These are phyloP conservation scores for Drosophila paucipuncta DNA, from an alignment of 2,888 invertebrate genomes.

Conservation along the genomic window DNA sequence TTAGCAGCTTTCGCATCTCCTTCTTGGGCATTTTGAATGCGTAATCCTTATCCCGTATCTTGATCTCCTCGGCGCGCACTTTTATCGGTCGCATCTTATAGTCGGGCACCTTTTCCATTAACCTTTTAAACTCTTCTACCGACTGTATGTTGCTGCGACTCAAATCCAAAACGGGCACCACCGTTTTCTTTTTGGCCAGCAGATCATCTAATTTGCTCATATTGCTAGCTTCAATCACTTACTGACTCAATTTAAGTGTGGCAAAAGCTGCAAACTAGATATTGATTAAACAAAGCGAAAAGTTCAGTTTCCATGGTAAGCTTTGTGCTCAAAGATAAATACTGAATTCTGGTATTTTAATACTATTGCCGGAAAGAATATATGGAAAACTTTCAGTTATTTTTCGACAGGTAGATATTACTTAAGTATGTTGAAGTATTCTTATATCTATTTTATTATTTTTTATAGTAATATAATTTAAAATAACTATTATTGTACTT, in stretches of 20 bases:
- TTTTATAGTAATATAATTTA: background rate
- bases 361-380: background rate
- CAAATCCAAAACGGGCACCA: constrained; percentile 93
- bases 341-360: constrained; percentile 15
- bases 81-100: constrained; percentile 95
- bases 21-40: constrained; percentile 91
- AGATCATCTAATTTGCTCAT: constrained; percentile 92
- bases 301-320: constrained; percentile 28
- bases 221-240: background rate
- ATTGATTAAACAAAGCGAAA: constrained; percentile 47
- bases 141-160: constrained; percentile 92
- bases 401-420: background rate
- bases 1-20: constrained; percentile 87
- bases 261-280: background rate
- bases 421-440: background rate
- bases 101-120: constrained; percentile 95
- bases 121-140: constrained; percentile 92
- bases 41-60: constrained; percentile 90
- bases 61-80: constrained; percentile 91
- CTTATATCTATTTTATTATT: background rate
- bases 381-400: background rate
- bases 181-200: constrained; percentile 93
- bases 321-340: background rate
- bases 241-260: background rate
- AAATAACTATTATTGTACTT: background rate